Conservation (phyloP, 2,113 vertebrate species). For the Caracal caracal region DNA sequence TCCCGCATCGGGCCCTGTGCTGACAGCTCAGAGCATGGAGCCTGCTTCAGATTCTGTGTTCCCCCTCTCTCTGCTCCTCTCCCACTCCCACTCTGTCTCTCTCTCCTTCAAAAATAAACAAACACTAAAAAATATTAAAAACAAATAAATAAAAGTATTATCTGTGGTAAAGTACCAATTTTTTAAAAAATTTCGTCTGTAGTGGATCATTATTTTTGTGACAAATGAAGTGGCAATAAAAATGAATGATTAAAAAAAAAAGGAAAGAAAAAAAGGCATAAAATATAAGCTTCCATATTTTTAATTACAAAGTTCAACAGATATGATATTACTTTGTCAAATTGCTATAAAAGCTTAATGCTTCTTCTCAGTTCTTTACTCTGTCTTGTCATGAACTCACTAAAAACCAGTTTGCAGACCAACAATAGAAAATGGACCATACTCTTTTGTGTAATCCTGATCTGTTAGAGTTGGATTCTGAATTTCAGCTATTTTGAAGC, state of each 20-base stretch:
- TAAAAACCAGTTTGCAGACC: background rate
- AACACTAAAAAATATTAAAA: no score
- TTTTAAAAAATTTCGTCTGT: background rate
- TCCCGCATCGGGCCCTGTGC: no score
- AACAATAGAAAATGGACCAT: background rate
- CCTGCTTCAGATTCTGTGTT: no score
- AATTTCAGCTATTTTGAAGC: background rate
- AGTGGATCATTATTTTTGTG: background rate
- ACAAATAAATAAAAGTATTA: no score
- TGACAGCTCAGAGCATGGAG: no score
- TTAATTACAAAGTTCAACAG: background rate
- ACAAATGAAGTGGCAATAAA: background rate
- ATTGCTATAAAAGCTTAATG: background rate
- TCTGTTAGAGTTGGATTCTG: background rate
- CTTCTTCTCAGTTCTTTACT: background rate
- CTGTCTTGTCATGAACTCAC: background rate
- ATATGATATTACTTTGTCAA: background rate
- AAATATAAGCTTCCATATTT: background rate
- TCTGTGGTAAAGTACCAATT: background rate
- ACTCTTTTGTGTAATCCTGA: background rate
- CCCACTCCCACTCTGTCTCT: no score
- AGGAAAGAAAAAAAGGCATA: background rate
- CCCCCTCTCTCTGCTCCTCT: no score
- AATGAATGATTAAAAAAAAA: background rate
- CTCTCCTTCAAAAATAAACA: no score